Percentiles rank a stretch among this genome's conserved stretches.
These are phyloP conservation scores for Sinotaia quadrata DNA, from an alignment of 2,888 invertebrate genomes.

Conservation along the genomic window DNA sequence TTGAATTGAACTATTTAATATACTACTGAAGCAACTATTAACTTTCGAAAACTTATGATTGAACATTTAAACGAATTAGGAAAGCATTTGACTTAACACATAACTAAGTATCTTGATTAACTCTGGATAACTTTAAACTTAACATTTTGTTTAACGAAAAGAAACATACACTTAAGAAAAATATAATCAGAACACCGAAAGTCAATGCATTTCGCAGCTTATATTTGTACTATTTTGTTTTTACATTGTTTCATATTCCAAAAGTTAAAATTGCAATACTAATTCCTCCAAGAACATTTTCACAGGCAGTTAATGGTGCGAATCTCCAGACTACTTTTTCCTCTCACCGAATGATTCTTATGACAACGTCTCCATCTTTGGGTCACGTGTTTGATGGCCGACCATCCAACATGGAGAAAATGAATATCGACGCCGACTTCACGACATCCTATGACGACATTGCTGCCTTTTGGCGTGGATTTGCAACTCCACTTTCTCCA, in stretches of 20 bases:
- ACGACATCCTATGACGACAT: conserved; percentile 28
- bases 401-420: background rate
- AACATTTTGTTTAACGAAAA: no score
- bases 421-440: conserved; percentile 12
- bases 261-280: background rate
- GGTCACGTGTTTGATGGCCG: conserved; percentile 25
- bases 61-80: no score
- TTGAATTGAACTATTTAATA: no score
- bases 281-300: background rate
- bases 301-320: conserved; percentile 22
- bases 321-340: conserved; percentile 6
- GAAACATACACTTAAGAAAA: no score
- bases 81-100: no score
- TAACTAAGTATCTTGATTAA: no score
- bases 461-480: conserved; percentile 41
- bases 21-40: no score
- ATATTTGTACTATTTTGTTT: no score
- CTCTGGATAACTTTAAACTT: no score
- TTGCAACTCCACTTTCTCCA: conserved; percentile 39
- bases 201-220: no score
- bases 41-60: no score
- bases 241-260: no score
- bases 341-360: conserved; percentile 20
- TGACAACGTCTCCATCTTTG: conserved; percentile 19
- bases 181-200: background rate